Conservation (phyloP, 2,797 vertebrate genomes). For the Lepilemur septentrionalis region DNA sequence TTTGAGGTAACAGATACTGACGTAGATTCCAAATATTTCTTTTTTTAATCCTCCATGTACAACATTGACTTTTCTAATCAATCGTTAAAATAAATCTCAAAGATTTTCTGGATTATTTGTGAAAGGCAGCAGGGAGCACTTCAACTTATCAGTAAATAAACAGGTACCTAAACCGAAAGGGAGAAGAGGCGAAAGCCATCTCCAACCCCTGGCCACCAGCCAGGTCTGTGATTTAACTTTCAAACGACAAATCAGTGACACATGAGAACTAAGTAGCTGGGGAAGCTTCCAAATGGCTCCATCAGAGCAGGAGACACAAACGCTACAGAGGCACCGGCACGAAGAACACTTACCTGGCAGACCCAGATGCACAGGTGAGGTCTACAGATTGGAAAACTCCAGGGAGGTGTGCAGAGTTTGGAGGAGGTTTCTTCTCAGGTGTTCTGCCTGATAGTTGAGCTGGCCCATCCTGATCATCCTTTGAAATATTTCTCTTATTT, state of each 20-base stretch:
- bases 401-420: background rate
- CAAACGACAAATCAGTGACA: slow-evolving; percentile 81
- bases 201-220: slow-evolving; percentile 70
- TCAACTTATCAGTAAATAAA: slow-evolving; percentile 80
- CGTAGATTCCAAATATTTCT: slow-evolving; percentile 78
- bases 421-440: accelerated
- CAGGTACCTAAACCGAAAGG: slow-evolving; percentile 73
- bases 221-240: slow-evolving; percentile 81
- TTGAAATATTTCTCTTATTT: background rate
- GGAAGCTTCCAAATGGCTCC: slow-evolving; percentile 68
- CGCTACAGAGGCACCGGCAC: background rate
- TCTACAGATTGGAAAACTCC: background rate
- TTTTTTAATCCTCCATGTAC: slow-evolving; percentile 81
- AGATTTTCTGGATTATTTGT: slow-evolving; percentile 83
- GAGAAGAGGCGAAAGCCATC: slow-evolving; percentile 1
- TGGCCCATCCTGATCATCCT: background rate
- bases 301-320: slow-evolving; percentile 29
- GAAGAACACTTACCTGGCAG: background rate
- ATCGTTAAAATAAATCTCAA: slow-evolving; percentile 81
- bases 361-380: background rate
- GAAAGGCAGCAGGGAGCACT: slow-evolving; percentile 75
- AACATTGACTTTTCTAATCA: slow-evolving; percentile 85
- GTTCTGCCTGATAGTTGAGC: background rate
- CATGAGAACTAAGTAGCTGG: slow-evolving; percentile 70
- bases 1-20: slow-evolving; percentile 64